Evolutionary conservation across 2,113 vertebrate genomes (phyloP).

Genomic region (Atrichornis clamosus): DNA sequence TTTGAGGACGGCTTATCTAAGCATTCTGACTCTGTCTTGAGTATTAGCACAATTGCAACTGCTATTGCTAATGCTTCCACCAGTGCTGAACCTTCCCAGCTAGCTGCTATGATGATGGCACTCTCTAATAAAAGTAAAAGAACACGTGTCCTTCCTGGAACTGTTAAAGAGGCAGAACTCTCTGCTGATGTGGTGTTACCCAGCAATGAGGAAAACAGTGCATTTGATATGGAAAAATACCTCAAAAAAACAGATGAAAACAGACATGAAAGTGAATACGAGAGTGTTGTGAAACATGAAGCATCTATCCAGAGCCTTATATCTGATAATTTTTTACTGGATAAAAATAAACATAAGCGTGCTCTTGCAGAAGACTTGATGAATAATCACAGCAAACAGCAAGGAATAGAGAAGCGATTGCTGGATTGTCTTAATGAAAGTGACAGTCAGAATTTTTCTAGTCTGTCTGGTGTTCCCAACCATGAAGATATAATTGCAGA

Average conservation of each 20-base stretch:
- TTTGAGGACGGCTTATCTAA: not conserved
- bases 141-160: not conserved
- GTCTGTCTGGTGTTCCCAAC: not conserved
- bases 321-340: conserved; percentile 21
- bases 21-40: conserved; percentile 74
- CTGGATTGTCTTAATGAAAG: not conserved
- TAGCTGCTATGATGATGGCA: conserved; percentile 90
- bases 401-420: not conserved
- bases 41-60: conserved; percentile 90
- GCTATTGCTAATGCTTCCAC: conserved; percentile 90
- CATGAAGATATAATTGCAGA: not conserved
- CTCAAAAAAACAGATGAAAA: conserved; percentile 77
- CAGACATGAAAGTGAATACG: conserved; percentile 46
- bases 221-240: conserved; percentile 90
- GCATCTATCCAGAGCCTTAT: not conserved
- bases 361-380: not conserved
- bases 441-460: not conserved
- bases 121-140: conserved; percentile 80
- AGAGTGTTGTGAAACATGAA: conserved; percentile 42
- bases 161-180: not conserved
- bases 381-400: not conserved
- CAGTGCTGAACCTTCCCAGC: conserved; percentile 86
- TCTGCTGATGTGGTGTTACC: conserved; percentile 5
- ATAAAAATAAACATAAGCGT: not conserved
- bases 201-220: conserved; percentile 62